phyloP scores from a whole-genome alignment of 2,797 vertebrate species.

The Schizothorax lantsangensis region DNA sequence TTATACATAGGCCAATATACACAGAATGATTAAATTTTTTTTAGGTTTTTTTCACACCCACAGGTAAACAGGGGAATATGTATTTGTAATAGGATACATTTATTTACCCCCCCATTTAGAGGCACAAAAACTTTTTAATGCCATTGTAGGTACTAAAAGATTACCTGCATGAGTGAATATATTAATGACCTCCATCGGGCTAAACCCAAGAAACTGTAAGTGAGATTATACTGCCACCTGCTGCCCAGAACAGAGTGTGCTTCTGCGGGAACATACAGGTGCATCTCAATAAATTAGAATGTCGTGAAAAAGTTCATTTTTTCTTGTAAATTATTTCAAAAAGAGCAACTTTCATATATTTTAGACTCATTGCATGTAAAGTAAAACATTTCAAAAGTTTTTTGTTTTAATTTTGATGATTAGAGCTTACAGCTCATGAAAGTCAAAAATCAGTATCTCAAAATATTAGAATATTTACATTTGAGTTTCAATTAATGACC shows the following conservation, averaged over 20 bases:
- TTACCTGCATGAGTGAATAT: neutral
- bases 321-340: too few relatives aligned
- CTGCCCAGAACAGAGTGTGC: neutral
- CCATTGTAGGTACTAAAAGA: neutral
- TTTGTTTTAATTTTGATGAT: too few relatives aligned
- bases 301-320: too few relatives aligned
- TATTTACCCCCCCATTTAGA: neutral
- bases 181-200: neutral
- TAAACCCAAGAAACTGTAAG: neutral
- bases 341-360: too few relatives aligned
- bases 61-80: neutral
- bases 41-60: neutral
- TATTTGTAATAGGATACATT: neutral
- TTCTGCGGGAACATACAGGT: neutral
- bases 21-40: neutral
- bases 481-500: too few relatives aligned
- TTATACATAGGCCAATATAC: neutral
- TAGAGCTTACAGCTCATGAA: too few relatives aligned
- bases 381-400: too few relatives aligned
- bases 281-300: too few relatives aligned
- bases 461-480: too few relatives aligned
- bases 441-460: too few relatives aligned
- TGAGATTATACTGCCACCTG: slow-evolving; percentile 33
- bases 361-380: too few relatives aligned
- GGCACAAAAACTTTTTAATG: neutral